Evolutionary conservation across 2,113 vertebrate species (phyloP).

Genomic region (Vicugna pacos): DNA sequence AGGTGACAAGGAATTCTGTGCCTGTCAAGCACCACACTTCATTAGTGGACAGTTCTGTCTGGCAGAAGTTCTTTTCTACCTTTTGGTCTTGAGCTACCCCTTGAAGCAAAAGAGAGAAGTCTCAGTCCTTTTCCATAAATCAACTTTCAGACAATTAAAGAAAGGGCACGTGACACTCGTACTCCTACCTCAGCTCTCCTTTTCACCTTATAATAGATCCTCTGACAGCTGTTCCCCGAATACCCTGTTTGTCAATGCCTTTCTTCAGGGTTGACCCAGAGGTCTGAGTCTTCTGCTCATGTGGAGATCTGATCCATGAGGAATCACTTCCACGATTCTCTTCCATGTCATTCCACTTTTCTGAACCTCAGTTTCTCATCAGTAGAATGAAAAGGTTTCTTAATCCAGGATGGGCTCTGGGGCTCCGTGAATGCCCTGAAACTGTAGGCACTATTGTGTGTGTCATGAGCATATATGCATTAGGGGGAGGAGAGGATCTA

Average conservation of each 20-base stretch:
- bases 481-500: background rate
- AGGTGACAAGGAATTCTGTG: background rate
- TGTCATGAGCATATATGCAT: background rate
- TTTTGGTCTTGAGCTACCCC: background rate
- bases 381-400: background rate
- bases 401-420: background rate
- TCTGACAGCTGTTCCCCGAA: background rate
- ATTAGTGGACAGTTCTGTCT: background rate
- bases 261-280: background rate
- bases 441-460: background rate
- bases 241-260: background rate
- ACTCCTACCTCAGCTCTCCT: background rate
- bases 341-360: background rate
- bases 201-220: background rate
- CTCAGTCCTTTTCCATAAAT: conserved; percentile 9
- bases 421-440: background rate
- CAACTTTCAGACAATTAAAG: background rate
- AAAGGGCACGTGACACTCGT: background rate
- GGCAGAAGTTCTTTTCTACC: conserved; percentile 5
- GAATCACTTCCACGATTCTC: background rate
- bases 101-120: conserved; percentile 28
- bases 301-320: too few relatives aligned
- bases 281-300: background rate
- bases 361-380: background rate
- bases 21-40: background rate